These are phyloP conservation scores for Drosophila diplacantha DNA, from an alignment of 2,888 invertebrate species.

Conservation along the genomic window DNA sequence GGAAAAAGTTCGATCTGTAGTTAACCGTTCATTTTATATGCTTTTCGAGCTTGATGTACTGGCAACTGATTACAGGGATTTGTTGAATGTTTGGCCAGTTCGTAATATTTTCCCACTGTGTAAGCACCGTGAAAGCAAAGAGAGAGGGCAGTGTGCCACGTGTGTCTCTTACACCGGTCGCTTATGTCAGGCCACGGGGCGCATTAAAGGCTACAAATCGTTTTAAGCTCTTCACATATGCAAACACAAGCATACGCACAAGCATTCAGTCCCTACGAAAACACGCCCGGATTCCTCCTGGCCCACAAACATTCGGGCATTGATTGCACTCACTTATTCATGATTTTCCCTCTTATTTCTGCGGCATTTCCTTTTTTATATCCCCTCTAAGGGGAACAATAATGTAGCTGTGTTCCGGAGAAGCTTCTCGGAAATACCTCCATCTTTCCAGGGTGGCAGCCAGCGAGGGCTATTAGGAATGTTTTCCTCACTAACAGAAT, in stretches of 20 bases:
- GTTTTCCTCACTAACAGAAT: not conserved
- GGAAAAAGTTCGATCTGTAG: not conserved
- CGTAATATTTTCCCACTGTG: not conserved
- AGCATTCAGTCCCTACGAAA: conserved; percentile 5
- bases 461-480: conserved; percentile 6
- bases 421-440: conserved; percentile 14
- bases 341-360: conserved; percentile 51
- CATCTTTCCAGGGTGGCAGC: not conserved
- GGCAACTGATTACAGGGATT: not conserved
- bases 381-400: conserved; percentile 46
- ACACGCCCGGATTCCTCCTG: conserved; percentile 7
- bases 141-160: conserved; percentile 26
- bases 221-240: conserved; percentile 53
- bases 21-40: not conserved
- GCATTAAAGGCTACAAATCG: conserved; percentile 70
- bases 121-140: not conserved
- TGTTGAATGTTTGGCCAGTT: not conserved
- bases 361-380: conserved; percentile 39
- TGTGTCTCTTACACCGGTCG: conserved; percentile 55
- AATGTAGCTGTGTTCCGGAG: conserved; percentile 25
- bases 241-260: conserved; percentile 14
- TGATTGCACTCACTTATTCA: conserved; percentile 66
- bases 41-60: too few species aligned
- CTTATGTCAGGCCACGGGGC: conserved; percentile 65
- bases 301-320: conserved; percentile 47